phyloP scores from a whole-genome alignment of 92 coral and sea anemone genomes.

The Meandrina meandrites region DNA sequence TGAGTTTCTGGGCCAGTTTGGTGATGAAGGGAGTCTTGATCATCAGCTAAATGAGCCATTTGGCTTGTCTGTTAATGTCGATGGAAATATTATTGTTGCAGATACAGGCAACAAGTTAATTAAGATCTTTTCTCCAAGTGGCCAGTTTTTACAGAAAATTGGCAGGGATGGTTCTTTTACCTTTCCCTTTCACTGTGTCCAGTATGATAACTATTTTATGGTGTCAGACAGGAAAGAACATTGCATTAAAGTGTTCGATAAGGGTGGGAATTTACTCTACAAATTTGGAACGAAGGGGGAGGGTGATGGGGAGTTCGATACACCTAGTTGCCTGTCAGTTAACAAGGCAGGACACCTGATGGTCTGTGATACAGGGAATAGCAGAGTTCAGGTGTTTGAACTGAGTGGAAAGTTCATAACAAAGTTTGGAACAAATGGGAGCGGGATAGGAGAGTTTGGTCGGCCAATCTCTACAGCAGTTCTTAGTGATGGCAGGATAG shows the following conservation, averaged over 20 bases:
- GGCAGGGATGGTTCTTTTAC: not conserved
- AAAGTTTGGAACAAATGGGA: not conserved
- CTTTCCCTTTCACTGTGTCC: constrained; percentile 16
- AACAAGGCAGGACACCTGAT: constrained; percentile 28
- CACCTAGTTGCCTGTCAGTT: not conserved
- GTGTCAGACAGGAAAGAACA: constrained; percentile 7
- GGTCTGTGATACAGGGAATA: constrained; percentile 15
- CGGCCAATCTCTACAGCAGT: constrained; percentile 7
- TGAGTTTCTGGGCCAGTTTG: not conserved
- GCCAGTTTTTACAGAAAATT: not conserved
- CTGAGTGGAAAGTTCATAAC: constrained; percentile 5
- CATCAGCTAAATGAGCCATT: not conserved
- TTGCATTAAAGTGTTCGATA: not conserved
- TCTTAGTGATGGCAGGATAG: constrained; percentile 16
- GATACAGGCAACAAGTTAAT: not conserved
- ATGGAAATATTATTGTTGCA: constrained; percentile 30
- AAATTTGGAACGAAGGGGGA: constrained; percentile 16
- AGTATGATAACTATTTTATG: not conserved
- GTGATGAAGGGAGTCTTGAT: constrained; percentile 8
- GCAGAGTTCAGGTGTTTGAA: constrained; percentile 14
- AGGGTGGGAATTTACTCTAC: not conserved
- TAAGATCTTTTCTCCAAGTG: not conserved
- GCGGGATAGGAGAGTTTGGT: not conserved
- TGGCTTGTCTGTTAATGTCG: constrained; percentile 1
- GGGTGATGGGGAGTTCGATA: constrained; percentile 11